Conservation (phyloP, 2,888 invertebrate species). For the Dascillus cervinus region DNA sequence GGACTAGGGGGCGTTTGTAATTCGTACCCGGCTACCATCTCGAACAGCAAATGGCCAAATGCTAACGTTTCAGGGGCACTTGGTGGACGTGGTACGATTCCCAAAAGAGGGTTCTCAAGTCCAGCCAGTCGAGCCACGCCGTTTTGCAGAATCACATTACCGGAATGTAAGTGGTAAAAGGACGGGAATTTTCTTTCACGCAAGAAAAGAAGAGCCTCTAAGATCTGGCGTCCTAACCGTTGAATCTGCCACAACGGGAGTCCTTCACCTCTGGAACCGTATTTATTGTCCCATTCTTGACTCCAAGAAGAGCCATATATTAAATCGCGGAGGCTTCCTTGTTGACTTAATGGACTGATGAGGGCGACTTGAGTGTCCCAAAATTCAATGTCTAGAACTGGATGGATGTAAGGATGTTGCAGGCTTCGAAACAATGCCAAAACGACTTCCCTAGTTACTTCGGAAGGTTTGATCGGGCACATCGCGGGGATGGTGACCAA, state of each 20-base stretch:
- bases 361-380: constrained; percentile 60
- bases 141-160: constrained; percentile 87
- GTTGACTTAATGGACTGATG: constrained; percentile 74
- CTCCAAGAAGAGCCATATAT: constrained; percentile 62
- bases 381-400: constrained; percentile 79
- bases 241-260: constrained; percentile 52
- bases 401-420: constrained; percentile 90
- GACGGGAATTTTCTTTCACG: constrained; percentile 82
- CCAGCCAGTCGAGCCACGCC: constrained; percentile 85
- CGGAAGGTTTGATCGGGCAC: constrained; percentile 55
- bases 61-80: constrained; percentile 58
- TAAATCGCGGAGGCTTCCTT: constrained; percentile 83
- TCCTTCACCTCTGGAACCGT: constrained; percentile 28
- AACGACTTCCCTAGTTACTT: constrained; percentile 54
- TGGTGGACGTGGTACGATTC: constrained; percentile 54
- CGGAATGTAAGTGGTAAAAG: constrained; percentile 80
- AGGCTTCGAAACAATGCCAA: constrained; percentile 76
- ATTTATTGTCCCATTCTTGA: constrained; percentile 43
- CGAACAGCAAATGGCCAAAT: constrained; percentile 80
- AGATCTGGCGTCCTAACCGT: constrained; percentile 77
- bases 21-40: constrained; percentile 85
- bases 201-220: constrained; percentile 79
- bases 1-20: constrained; percentile 67
- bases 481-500: constrained; percentile 58
- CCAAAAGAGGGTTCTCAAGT: constrained; percentile 77